Evolutionary conservation across 2,888 invertebrate species (phyloP), one percentile per base, ranked within the genome.

Genomic region (Idaea dimidiata): DNA sequence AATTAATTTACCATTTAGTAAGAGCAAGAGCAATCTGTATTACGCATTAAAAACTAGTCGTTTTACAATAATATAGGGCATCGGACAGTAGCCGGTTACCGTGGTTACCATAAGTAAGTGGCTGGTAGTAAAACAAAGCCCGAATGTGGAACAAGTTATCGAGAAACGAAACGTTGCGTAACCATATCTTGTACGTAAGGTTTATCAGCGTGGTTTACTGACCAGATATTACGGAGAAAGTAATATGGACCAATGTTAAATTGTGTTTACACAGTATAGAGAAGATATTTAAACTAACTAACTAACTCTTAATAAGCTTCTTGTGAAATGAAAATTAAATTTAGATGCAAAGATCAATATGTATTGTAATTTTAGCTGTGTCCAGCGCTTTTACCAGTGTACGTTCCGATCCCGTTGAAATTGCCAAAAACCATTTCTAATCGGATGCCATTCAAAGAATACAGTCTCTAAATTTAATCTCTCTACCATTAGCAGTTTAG

Each of bases 131-230:
- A 88, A 80, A 88, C 89, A 89, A 90, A 86, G 82, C 86, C 81
- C 82, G 80, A 89, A 91, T 90, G 87, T 91, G 80, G 88, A 89
- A 85, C 89, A 84, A 87, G 84, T 85, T 86, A 83, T 84, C 82
- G 81, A 82, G 76, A 82, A 78, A 80, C 81, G 83, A 76, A 76
- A 65, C 76, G 79, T 91, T 90, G 82, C 86, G 89, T 83, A 89
- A 91, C 73, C 72, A 77, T 73, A 69, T 75, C 70, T 64, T 56
- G 62, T 58, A 17, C 18, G 18, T 56, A 56, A 18, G 56, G 56
- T 10, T 18, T 17, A 14, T 16, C 17, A 56, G 18, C 60, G 89
- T 88, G 89, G 88, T 43, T 43, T 43, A 43, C 43, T 70, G 43
- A 43, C 43, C 43, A 43, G 43, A 57, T 57, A 7, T 24, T 54